Evolutionary conservation across 2,113 vertebrate genomes (phyloP).

Genomic region (Ailurus styani): DNA sequence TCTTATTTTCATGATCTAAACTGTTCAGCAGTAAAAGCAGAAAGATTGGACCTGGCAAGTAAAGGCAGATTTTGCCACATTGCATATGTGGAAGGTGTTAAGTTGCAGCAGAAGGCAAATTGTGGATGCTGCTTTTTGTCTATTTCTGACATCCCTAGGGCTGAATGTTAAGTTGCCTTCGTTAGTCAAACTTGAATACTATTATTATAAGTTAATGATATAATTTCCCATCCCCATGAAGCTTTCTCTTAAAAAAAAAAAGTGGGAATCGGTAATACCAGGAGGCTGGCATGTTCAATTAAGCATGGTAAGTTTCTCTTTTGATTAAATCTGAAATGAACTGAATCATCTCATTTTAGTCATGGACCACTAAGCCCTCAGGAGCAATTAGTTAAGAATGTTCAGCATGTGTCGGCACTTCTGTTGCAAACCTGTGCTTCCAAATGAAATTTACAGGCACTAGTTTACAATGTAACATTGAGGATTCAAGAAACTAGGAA

Average conservation of each 20-base stretch:
- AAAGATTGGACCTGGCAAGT: slow-evolving; percentile 61
- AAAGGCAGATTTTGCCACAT: slow-evolving; percentile 39
- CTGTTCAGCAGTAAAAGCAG: slow-evolving; percentile 66
- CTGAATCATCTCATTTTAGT: slow-evolving; percentile 18
- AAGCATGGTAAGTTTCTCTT: slow-evolving; percentile 51
- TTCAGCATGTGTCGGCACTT: neutral
- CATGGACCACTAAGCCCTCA: neutral
- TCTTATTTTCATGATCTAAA: slow-evolving; percentile 63
- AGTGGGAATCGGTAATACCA: neutral
- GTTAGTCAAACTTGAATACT: slow-evolving; percentile 47
- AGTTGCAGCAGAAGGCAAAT: slow-evolving; percentile 57
- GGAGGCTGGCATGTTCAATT: slow-evolving; percentile 38
- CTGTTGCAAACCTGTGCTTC: neutral
- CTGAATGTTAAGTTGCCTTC: slow-evolving; percentile 38
- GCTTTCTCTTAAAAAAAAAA: slow-evolving; percentile 16
- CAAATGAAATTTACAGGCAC: neutral
- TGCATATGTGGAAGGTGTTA: slow-evolving; percentile 50
- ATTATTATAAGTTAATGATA: slow-evolving; percentile 49
- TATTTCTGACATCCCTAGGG: slow-evolving; percentile 50
- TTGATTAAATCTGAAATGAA: slow-evolving; percentile 51
- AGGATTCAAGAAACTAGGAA: neutral
- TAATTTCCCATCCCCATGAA: neutral
- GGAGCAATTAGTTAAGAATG: neutral
- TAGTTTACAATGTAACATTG: neutral
- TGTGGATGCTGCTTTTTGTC: slow-evolving; percentile 24